These are phyloP conservation scores for Takifugu rubripes DNA, from an alignment of 2,797 vertebrate species.

Conservation along the genomic window DNA sequence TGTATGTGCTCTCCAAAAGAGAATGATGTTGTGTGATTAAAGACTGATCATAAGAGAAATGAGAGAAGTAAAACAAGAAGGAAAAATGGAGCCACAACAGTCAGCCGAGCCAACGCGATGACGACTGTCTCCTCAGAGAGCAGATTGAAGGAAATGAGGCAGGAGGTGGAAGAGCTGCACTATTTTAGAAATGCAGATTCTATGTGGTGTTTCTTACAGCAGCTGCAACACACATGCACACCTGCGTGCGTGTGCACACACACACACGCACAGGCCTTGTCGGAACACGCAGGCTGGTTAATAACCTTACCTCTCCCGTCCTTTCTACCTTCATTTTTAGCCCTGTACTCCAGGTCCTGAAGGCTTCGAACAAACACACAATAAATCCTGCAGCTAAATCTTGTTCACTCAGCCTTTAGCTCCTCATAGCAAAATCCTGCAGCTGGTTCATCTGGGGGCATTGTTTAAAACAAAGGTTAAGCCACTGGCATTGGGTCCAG, in stretches of 20 bases:
- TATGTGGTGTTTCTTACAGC: conserved; percentile 15
- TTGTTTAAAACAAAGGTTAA: conserved; percentile 6
- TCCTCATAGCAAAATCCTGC: conserved; percentile 6
- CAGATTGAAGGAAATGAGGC: conserved; percentile 49
- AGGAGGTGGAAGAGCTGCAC: conserved; percentile 19
- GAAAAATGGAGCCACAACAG: conserved; percentile 35
- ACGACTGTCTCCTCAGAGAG: conserved; percentile 31
- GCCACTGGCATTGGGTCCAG: not conserved
- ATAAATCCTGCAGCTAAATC: conserved; percentile 1
- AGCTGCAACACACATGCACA: conserved; percentile 19
- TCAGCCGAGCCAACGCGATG: conserved; percentile 37
- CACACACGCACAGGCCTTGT: conserved; percentile 39
- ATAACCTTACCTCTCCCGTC: conserved; percentile 50
- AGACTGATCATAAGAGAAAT: conserved; percentile 18
- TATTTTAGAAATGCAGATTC: conserved; percentile 38
- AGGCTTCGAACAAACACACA: conserved; percentile 9
- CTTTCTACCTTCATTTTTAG: conserved; percentile 7
- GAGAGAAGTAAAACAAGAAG: conserved; percentile 11
- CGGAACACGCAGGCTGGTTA: conserved; percentile 63
- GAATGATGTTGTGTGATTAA: not conserved
- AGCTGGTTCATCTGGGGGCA: conserved; percentile 13
- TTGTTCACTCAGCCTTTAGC: conserved; percentile 13
- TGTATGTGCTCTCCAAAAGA: not conserved
- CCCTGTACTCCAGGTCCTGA: conserved; percentile 40
- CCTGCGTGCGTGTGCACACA: conserved; percentile 3